phyloP scores from a whole-genome alignment of 2,888 invertebrate species.

The Eupithecia centaureata region DNA sequence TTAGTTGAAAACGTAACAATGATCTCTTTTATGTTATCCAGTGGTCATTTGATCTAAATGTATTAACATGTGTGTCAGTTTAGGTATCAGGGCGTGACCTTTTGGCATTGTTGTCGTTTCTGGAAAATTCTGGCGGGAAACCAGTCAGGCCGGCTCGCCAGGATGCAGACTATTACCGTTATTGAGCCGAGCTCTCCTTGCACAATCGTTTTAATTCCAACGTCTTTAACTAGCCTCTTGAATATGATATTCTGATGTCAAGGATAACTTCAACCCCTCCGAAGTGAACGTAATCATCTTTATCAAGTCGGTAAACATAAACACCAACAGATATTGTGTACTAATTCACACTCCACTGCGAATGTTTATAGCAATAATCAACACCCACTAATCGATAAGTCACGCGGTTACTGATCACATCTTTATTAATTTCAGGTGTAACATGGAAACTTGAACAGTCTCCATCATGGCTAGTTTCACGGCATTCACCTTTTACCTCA shows the following conservation, averaged over 20 bases:
- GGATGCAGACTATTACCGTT: constrained; percentile 72
- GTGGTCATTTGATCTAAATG: neutral
- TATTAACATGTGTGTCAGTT: constrained; percentile 16
- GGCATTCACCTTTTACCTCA: constrained; percentile 58
- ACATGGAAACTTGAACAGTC: constrained; percentile 47
- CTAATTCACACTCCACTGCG: constrained; percentile 47
- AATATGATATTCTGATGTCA: constrained; percentile 31
- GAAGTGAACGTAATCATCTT: neutral
- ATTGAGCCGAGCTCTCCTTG: constrained; percentile 61
- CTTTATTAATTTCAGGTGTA: constrained; percentile 54
- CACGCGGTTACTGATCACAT: constrained; percentile 29
- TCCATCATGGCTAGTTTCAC: constrained; percentile 60
- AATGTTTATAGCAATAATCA: constrained; percentile 47
- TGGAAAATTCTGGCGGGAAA: constrained; percentile 78
- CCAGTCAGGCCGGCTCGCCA: constrained; percentile 59
- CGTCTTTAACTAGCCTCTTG: constrained; percentile 37
- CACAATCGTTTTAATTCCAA: constrained; percentile 56
- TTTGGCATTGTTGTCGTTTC: constrained; percentile 55
- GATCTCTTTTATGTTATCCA: neutral
- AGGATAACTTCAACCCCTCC: constrained; percentile 18
- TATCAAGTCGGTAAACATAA: neutral
- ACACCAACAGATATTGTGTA: constrained; percentile 29
- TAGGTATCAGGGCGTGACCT: constrained; percentile 32
- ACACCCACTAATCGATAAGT: constrained; percentile 39
- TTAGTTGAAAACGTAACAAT: too few species aligned